Evolutionary conservation across 2,888 invertebrate species (phyloP), one percentile per base, ranked within the genome.

Genomic region (Diaprepes abbreviatus): DNA sequence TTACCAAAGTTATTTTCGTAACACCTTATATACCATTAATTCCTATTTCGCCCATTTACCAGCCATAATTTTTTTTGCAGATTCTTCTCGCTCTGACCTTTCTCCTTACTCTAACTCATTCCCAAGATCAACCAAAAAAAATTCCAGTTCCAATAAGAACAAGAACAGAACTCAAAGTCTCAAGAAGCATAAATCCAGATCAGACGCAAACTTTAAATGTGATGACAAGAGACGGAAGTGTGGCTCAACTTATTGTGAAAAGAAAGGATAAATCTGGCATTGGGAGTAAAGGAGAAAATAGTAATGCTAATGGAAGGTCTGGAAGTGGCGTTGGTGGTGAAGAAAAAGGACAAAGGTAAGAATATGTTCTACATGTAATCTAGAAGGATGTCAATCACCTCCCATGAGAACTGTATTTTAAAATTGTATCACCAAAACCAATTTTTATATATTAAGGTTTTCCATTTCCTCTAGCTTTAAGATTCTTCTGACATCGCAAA

Each of bases 171-270:
- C 85, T 93, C 43, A 92, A 93, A 81, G 92, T 93, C 16, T 90
- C 92, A 1, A 87, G 93, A 71, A 93, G 92, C 80, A 86, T 94
- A 12, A 89, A 92, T 81, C 93, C 93, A 0, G 90, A 91, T 19
- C 89, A 91, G 73, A 93, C 91, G 50, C 91, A 93, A 79, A 92
- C 93, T 33, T 84, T 94, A 40, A 92, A 90, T 78, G 92, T 94
- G 0, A 88, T 91, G 77, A 92, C 93, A 0, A 90, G 90, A 79
- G 88, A 91, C 17, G 94, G 94, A 1, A 91, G 90, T 68, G 85
- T 93, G 19, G 92, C 94, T 0, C 93, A 93, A 75, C 85, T 94
- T 9, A 91, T 93, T 43, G 92, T 93, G 3, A 92, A 92, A 82
- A 88, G 90, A 78, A 87, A 90, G 70, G 90, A 90, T 65, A 38